Percentiles rank a stretch among this genome's conserved stretches.
phyloP scores from a whole-genome alignment of 2,797 vertebrate genomes.

The Lutjanus argentimaculatus region DNA sequence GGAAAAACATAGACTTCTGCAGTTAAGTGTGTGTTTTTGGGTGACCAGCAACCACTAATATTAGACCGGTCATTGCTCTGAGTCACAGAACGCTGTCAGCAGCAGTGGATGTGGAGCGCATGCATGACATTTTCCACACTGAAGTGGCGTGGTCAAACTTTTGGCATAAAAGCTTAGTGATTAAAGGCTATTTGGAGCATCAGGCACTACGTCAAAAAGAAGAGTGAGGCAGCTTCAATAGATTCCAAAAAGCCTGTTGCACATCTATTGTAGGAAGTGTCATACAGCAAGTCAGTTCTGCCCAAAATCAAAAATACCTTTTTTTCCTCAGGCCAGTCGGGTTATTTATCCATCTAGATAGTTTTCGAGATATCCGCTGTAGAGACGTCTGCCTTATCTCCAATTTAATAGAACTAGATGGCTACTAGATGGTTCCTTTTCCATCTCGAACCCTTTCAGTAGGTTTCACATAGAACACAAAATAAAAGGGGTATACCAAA shows the following conservation, averaged over 20 bases:
- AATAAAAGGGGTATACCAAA: too few species aligned
- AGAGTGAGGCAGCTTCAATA: background rate
- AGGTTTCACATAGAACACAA: too few species aligned
- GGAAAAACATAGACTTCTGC: background rate
- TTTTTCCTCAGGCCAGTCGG: too few species aligned
- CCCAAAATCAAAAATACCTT: too few species aligned
- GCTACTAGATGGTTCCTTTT: too few species aligned
- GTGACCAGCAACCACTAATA: background rate
- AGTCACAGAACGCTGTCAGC: background rate
- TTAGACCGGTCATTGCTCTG: background rate
- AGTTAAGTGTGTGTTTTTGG: slow-evolving; percentile 1
- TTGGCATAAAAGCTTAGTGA: slow-evolving; percentile 1
- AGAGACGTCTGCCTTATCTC: too few species aligned
- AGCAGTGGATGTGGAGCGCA: slow-evolving; percentile 11
- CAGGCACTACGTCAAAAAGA: background rate
- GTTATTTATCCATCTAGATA: too few species aligned
- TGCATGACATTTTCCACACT: slow-evolving; percentile 23
- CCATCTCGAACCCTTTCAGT: too few species aligned
- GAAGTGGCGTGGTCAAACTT: slow-evolving; percentile 15
- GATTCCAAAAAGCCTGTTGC: background rate
- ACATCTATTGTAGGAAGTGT: background rate
- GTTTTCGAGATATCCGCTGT: too few species aligned
- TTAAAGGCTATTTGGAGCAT: slow-evolving; percentile 25
- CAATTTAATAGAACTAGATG: too few species aligned
- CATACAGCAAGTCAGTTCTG: background rate